Evolutionary conservation across 2,113 vertebrate genomes (phyloP), one percentile per base, ranked within the genome.

Genomic region (Furnarius figulus): DNA sequence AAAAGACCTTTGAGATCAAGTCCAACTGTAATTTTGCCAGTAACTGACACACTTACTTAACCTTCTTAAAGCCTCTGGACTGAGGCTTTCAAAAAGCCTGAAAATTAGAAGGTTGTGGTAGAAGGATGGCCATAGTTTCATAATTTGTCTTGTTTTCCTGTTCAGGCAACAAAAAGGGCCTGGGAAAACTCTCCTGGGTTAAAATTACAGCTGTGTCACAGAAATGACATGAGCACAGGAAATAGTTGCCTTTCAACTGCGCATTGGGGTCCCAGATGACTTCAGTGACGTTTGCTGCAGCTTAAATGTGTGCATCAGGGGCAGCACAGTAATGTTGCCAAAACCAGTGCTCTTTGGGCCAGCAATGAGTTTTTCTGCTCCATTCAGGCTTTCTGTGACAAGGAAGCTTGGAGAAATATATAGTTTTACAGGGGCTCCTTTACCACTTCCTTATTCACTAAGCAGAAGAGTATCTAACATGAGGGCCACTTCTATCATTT

Each of bases 141-240:
- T 20, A 33, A 28, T 74, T 94, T 10, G 21, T 28, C 13, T 39
- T 94, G 33, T 28, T 76, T 86, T 85, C 75, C 52, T 71, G 24
- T 77, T 84, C 63, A 81, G 61, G 40, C 70, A 87, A 39, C 1
- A 2, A 56, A 83, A 52, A 66, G n/a, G 40, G 73, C 80, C 68
- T 95, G 82, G 83, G 83, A 95, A 94, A 95, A 53, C 44, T 92
- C 70, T 89, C 9, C 55, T 67, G 58, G 5, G n/a, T 27, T 84
- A 80, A 93, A 86, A 88, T 90, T 84, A 90, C 58, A 88, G 55
- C 74, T 82, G 72, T 92, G 67, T 76, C 78, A 83, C 50, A 85
- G 72, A 55, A 92, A 46, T 71, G 6, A 88, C 76, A 82, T 0
- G 4, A 77, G 9, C 72, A 92, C 79, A 84, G 92, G 92, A 94